These are phyloP conservation scores for Antheraea mylitta DNA, from an alignment of 1,140 invertebrate species.

Conservation along the genomic window DNA sequence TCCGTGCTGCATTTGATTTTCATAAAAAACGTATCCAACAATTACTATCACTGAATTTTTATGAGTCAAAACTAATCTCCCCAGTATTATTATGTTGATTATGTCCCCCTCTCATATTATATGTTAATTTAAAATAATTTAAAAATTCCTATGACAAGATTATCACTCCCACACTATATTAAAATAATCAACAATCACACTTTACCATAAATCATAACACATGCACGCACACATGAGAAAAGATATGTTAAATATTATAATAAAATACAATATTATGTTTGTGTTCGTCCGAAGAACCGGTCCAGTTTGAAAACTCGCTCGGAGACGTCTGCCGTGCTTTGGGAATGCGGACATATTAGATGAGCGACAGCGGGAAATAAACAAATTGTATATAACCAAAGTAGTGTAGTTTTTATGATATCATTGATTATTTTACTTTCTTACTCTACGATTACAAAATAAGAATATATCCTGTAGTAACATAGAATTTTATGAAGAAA, in stretches of 20 bases:
- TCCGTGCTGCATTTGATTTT: neutral
- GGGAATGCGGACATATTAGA: slow-evolving; percentile 14
- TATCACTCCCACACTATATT: slow-evolving; percentile 17
- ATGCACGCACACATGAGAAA: slow-evolving; percentile 6
- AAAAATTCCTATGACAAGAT: neutral
- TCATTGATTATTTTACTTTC: neutral
- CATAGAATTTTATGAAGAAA: too few species aligned
- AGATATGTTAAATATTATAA: slow-evolving; percentile 16
- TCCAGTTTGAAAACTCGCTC: slow-evolving; percentile 31
- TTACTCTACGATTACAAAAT: too few species aligned
- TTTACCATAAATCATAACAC: slow-evolving; percentile 27
- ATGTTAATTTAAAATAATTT: slow-evolving; percentile 9
- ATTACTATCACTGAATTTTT: slow-evolving; percentile 5
- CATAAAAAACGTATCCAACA: neutral
- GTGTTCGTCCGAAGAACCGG: slow-evolving; percentile 34
- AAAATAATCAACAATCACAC: slow-evolving; percentile 14
- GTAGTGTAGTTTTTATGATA: too few species aligned
- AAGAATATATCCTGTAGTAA: too few species aligned
- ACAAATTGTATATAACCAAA: too few species aligned
- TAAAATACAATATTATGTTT: slow-evolving; percentile 2
- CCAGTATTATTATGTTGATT: neutral
- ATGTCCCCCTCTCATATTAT: slow-evolving; percentile 1
- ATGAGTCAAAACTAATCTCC: neutral
- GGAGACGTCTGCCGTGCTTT: slow-evolving; percentile 35
- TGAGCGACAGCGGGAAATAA: slow-evolving; percentile 8